phyloP scores from a whole-genome alignment of 2,797 vertebrate species.

The Gymnodraco acuticeps region DNA sequence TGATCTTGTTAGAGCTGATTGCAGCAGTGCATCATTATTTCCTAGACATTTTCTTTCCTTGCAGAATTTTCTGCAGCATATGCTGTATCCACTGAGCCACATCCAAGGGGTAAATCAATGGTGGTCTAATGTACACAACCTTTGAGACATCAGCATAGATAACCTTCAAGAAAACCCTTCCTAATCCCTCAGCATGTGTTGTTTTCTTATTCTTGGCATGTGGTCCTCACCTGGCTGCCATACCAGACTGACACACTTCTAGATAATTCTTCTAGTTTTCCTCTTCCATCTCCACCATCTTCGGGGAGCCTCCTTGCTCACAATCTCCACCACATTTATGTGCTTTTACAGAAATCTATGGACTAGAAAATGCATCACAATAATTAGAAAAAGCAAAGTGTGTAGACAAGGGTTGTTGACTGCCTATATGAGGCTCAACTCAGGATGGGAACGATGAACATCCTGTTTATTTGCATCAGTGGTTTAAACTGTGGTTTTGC shows the following conservation, averaged over 20 bases:
- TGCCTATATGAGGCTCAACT: constrained; percentile 14
- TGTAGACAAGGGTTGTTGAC: constrained; percentile 22
- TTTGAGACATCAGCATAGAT: constrained; percentile 68
- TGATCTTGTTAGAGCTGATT: constrained; percentile 45
- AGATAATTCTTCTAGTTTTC: constrained; percentile 69
- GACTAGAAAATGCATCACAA: constrained; percentile 42
- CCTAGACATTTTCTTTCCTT: constrained; percentile 27
- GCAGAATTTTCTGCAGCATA: constrained; percentile 52
- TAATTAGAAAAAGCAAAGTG: constrained; percentile 31
- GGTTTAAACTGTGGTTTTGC: constrained; percentile 28
- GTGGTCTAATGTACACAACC: constrained; percentile 52
- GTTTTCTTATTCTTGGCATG: constrained; percentile 60
- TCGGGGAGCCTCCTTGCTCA: constrained; percentile 48
- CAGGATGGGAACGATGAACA: constrained; percentile 5
- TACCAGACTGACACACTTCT: constrained; percentile 64
- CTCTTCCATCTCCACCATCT: constrained; percentile 49
- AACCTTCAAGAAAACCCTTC: constrained; percentile 65
- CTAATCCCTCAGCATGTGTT: constrained; percentile 68
- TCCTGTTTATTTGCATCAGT: constrained; percentile 28
- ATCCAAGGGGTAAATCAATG: constrained; percentile 66
- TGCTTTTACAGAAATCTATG: constrained; percentile 45
- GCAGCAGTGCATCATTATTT: constrained; percentile 56
- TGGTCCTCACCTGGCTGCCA: constrained; percentile 65
- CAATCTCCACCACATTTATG: constrained; percentile 39
- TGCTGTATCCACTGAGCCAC: constrained; percentile 55